Base-by-base conservation (phyloP, 2,888 invertebrate genomes). In the Dolichopus griseipennis region DNA sequence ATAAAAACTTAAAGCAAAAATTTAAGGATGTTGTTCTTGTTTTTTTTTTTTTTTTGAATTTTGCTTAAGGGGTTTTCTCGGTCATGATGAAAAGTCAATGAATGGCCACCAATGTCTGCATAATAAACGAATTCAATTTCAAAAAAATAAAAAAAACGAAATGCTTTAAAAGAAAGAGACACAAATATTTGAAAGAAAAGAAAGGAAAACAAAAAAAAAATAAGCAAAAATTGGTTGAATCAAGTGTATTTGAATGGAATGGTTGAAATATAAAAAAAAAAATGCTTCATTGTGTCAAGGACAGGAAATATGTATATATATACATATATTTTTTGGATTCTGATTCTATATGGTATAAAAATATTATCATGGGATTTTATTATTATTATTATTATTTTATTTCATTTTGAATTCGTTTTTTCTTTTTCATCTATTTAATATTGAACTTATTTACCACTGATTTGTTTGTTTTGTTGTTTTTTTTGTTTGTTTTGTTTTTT, bases 221-320 rank as follows among this genome's bases (percentile, higher is more conserved):
- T n/a, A 37, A 37, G 12, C 5, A 34, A 34, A 34, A 34, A 34
- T 34, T 7, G 9, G 9, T 34, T 34, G 34, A 37, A 37, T 12
- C 6, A 2, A 37, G 27, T 4, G 27, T 27, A 27, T 27, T 27
- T 27, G 37, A 37, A 37, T 10, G 8, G 8, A 37, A 37, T 12
- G 12, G 12, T 7, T 10, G 8, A 37, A 37, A 37, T 5, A 37
- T 10, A 52, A 18, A 52, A 52, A 52, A 52, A 52, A 52, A 52
- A 52, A n/a, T 52, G 52, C 52, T 52, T 52, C 52, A 52, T 52
- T 52, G 52, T 52, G 52, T 52, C 52, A 52, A 52, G 52, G 52
- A 52, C 52, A 52, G 52, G 52, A 52, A 52, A 52, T 52, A n/a
- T n/a, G n/a, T n/a, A n/a, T n/a, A n/a, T n/a, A n/a, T n/a, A n/a